Conservation (phyloP, 2,888 invertebrate species). For the Parapristionchus giblindavisi region DNA sequence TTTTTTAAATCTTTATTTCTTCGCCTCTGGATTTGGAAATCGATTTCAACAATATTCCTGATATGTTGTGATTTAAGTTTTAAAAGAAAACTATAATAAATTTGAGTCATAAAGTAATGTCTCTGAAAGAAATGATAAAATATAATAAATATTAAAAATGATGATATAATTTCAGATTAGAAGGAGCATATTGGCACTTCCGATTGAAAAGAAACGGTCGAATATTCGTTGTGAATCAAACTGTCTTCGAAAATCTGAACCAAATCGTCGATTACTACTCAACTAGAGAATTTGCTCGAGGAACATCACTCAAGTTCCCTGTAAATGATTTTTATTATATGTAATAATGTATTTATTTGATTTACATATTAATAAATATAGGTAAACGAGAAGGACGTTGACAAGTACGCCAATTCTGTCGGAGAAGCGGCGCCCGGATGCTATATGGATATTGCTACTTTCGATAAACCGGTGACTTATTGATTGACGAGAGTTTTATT, state of each 20-base stretch:
- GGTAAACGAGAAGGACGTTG: constrained; percentile 65
- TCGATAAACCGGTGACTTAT: constrained; percentile 43
- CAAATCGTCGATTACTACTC: constrained; percentile 91
- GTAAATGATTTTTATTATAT: constrained; percentile 35
- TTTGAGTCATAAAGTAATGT: too few relatives aligned
- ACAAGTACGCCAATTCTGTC: constrained; percentile 50
- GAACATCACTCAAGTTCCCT: constrained; percentile 81
- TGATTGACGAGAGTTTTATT: constrained; percentile 4
- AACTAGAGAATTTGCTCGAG: constrained; percentile 87
- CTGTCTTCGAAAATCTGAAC: constrained; percentile 92
- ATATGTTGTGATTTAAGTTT: too few relatives aligned
- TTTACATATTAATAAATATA: not conserved
- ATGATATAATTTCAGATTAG: constrained; percentile 79
- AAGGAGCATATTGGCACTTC: constrained; percentile 94
- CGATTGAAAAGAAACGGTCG: constrained; percentile 80
- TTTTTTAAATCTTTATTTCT: too few relatives aligned
- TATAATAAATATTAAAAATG: too few relatives aligned
- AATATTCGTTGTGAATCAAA: constrained; percentile 74
- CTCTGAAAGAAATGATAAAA: too few relatives aligned
- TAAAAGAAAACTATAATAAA: too few relatives aligned
- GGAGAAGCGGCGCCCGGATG: constrained; percentile 59
- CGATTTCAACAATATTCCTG: too few relatives aligned
- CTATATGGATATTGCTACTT: constrained; percentile 64
- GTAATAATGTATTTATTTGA: not conserved
- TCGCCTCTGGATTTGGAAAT: too few relatives aligned